Percentiles rank a stretch among this genome's conserved stretches.
These are phyloP conservation scores for Plotosus lineatus DNA, from an alignment of 2,113 vertebrate genomes.

Conservation along the genomic window DNA sequence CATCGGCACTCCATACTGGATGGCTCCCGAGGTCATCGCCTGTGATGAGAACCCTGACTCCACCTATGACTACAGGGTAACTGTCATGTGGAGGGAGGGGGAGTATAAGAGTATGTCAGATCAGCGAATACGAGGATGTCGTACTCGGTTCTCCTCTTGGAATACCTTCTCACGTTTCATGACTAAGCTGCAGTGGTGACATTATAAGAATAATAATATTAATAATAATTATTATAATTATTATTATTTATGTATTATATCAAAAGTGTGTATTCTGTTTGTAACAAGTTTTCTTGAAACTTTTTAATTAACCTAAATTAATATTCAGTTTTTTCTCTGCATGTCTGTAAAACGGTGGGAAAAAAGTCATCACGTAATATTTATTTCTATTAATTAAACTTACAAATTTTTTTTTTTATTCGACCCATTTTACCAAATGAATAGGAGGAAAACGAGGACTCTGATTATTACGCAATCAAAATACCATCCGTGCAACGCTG, in stretches of 20 bases:
- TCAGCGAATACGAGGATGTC: no score
- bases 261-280: no score
- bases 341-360: background rate
- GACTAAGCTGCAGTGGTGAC: no score
- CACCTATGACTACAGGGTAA: constrained; percentile 91
- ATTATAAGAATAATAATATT: no score
- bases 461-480: background rate
- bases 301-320: no score
- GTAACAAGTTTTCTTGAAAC: no score
- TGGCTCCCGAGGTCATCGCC: constrained; percentile 92
- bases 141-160: no score
- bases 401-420: background rate
- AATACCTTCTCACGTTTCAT: no score
- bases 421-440: background rate
- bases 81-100: no score
- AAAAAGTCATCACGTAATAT: background rate
- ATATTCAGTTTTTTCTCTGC: background rate
- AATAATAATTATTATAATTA: no score
- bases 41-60: constrained; percentile 93
- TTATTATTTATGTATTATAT: no score
- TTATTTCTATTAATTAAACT: background rate
- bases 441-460: background rate
- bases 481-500: background rate
- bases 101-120: no score
- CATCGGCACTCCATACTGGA: constrained; percentile 94